A percentile compares a stretch with the other conserved stretches of the same genome.
Evolutionary conservation across 2,797 vertebrate genomes (phyloP).

Genomic region (Tiaroga cobitis): DNA sequence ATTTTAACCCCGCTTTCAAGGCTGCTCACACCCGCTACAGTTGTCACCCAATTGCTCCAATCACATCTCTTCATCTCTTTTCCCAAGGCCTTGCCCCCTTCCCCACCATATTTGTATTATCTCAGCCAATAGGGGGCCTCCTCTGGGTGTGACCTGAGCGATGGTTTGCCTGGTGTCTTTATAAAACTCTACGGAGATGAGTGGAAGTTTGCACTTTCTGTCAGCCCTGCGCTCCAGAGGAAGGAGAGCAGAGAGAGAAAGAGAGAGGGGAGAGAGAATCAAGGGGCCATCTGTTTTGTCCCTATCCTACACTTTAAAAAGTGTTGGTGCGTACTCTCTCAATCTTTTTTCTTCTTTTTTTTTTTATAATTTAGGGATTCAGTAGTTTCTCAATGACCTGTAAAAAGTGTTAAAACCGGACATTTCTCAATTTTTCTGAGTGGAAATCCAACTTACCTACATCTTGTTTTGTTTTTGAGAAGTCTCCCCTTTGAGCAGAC

Average conservation of each 20-base stretch:
- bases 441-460: conserved; percentile 39
- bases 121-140: conserved; percentile 73
- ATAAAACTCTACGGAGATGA: conserved; percentile 81
- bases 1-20: conserved; percentile 73
- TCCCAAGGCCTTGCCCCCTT: conserved; percentile 68
- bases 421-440: conserved; percentile 33
- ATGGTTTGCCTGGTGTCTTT: conserved; percentile 75
- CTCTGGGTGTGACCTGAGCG: conserved; percentile 67
- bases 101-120: conserved; percentile 67
- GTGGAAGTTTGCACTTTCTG: conserved; percentile 81
- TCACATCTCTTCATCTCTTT: conserved; percentile 59
- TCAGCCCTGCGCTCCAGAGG: conserved; percentile 71
- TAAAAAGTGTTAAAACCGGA: conserved; percentile 26
- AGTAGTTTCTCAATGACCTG: conserved; percentile 11
- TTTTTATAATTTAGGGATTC: not conserved
- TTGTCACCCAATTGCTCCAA: conserved; percentile 71
- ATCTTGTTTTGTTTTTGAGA: conserved; percentile 61
- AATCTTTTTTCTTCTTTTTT: conserved; percentile 5
- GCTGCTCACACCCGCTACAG: conserved; percentile 66
- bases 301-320: conserved; percentile 72
- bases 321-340: conserved; percentile 72
- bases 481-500: conserved; percentile 74
- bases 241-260: conserved; percentile 69
- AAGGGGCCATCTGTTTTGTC: conserved; percentile 71
- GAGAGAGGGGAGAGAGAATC: conserved; percentile 66